Percentiles rank a stretch among this genome's conserved stretches.
Conservation (phyloP, 2,113 vertebrate genomes). For the Indri indri region DNA sequence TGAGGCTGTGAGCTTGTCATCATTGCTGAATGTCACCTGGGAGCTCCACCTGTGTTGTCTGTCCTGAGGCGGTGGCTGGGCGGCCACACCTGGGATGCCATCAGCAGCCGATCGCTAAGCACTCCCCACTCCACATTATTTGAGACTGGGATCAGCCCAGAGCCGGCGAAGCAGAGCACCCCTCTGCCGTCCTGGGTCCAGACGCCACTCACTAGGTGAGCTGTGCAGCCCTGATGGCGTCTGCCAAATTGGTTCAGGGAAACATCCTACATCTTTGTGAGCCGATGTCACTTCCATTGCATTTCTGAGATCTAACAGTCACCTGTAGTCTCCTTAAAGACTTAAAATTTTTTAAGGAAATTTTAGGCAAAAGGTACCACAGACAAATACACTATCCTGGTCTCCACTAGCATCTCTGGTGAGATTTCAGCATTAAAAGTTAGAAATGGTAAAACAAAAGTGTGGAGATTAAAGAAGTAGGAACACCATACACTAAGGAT, state of each 20-base stretch:
- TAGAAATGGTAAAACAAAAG: neutral
- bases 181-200: neutral
- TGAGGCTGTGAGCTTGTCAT: too few species aligned
- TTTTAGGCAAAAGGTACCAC: neutral
- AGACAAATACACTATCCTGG: neutral
- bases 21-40: neutral
- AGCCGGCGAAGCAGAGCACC: fast-evolving
- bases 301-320: too few species aligned
- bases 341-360: neutral
- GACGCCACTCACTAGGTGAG: neutral
- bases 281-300: neutral
- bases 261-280: neutral
- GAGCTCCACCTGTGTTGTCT: neutral
- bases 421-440: neutral
- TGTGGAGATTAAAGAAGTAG: fast-evolving
- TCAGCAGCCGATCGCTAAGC: neutral
- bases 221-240: too few species aligned
- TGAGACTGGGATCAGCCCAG: neutral
- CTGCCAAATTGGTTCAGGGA: neutral
- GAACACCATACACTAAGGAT: fast-evolving
- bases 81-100: fast-evolving
- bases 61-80: too few species aligned
- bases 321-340: neutral
- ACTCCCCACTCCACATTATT: neutral
- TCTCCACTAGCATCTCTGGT: neutral